Evolutionary conservation across 2,888 invertebrate genomes (phyloP).

Genomic region (Cephus rjabovi): DNA sequence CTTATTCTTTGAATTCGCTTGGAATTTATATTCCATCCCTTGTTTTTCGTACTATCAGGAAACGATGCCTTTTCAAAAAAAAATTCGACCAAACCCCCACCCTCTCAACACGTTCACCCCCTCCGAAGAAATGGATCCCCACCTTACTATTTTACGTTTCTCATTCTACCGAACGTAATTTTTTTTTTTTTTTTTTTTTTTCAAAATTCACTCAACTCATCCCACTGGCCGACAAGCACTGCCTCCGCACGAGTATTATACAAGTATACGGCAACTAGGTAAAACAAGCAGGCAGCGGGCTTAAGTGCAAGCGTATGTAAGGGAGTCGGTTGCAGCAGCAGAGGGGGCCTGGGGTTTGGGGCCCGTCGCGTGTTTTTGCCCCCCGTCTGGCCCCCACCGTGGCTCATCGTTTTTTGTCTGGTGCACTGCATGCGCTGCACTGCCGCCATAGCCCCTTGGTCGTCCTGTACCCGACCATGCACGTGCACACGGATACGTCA

Average conservation of each 20-base stretch:
- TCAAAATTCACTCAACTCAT: background rate
- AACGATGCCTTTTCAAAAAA: background rate
- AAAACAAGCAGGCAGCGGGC: constrained; percentile 5
- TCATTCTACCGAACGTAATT: background rate
- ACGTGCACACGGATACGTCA: constrained; percentile 30
- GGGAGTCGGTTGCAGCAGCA: constrained; percentile 37
- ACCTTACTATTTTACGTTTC: background rate
- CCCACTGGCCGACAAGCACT: background rate
- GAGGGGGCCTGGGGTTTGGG: constrained; percentile 50
- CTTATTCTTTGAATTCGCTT: background rate
- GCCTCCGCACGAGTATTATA: background rate
- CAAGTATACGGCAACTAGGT: background rate
- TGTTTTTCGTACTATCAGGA: background rate
- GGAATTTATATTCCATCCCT: background rate
- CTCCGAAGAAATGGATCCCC: background rate
- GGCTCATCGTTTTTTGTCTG: constrained; percentile 60
- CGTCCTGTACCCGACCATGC: constrained; percentile 12
- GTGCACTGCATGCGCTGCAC: constrained; percentile 39
- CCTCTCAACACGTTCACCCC: too few species aligned
- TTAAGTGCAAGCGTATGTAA: constrained; percentile 15
- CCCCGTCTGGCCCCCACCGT: constrained; percentile 58
- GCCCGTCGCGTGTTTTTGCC: constrained; percentile 59
- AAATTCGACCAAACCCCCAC: too few species aligned
- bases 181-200: background rate
- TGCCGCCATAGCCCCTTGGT: constrained; percentile 8